Evolutionary conservation across 2,113 vertebrate genomes (phyloP).

Genomic region (Fregata magnificens): DNA sequence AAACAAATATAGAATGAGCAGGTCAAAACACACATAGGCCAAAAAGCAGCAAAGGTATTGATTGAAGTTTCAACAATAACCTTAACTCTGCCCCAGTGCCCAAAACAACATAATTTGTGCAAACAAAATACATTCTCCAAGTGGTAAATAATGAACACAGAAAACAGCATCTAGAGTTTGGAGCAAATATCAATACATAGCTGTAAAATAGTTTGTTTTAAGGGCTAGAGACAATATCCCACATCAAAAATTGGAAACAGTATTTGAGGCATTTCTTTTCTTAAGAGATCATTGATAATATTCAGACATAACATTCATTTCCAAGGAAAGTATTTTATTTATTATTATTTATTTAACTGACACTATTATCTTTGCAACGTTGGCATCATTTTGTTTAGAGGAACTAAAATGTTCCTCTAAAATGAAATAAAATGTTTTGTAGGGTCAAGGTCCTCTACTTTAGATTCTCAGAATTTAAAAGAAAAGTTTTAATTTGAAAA

Average conservation of each 20-base stretch:
- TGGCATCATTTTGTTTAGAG: not conserved
- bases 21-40: not conserved
- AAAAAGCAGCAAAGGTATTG: constrained; percentile 21
- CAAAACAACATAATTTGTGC: not conserved
- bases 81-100: not conserved
- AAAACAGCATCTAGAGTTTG: not conserved
- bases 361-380: not conserved
- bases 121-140: not conserved
- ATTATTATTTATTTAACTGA: not conserved
- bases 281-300: not conserved
- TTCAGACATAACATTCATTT: not conserved
- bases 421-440: not conserved
- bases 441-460: not conserved
- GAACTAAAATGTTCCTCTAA: not conserved
- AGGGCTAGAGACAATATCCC: not conserved
- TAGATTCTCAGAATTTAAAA: not conserved
- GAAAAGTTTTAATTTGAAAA: not conserved
- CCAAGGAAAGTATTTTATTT: not conserved
- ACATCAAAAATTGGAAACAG: not conserved
- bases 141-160: constrained; percentile 8
- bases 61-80: constrained; percentile 23
- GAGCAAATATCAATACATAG: not conserved
- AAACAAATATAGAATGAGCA: not conserved
- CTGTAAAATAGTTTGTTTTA: not conserved
- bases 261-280: not conserved